Base-by-base conservation (phyloP, 2,113 vertebrate species). In the Oryzias woworae region DNA sequence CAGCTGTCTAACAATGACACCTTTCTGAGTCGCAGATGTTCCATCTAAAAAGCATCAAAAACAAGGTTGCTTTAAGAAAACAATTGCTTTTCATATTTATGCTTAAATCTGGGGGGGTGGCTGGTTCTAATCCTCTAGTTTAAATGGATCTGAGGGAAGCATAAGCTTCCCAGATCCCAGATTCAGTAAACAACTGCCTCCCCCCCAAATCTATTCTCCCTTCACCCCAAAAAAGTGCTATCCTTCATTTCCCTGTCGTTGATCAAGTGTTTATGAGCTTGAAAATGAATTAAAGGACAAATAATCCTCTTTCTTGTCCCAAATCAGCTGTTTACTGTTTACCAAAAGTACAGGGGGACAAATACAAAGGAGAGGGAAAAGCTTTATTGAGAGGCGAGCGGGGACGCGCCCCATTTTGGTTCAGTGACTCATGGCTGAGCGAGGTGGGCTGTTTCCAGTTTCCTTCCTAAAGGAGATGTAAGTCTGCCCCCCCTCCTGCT, bases 51-150 rank as follows among this genome's bases (percentile, higher is more conserved):
- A 55, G 10, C 58, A 18, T 46, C 7, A 64, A 14, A 60, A 62
- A 82, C 50, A 66, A 65, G 63, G 58, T 74, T 17, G 22, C 26
- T 51, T 73, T 31, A 60, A 66, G 74, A 78, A 85, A 80, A 86
- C 80, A 87, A 59, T 8, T 36, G 22, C 85, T 71, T 74, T 81
- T 57, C 59, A 71, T 87, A 79, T 89, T 85, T 87, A 88, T 75
- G 60, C 41, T 68, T 84, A 7, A 56, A 36, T n/a, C 47, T 47
- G 64, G 1, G 4, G 42, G 62, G 83, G 82, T 8, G 36, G 36
- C 36, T 36, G 36, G 36, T 12, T 36, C 1, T 90, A 77, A 91
- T 87, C 85, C 78, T 26, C 14, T 17, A 47, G 62, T 58, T 86
- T 84, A 85, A 73, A 80, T 69, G 74, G 80, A 86, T 84, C 73